Conservation (phyloP, 2,797 vertebrate species). For the Lycodopsis pacificus region DNA sequence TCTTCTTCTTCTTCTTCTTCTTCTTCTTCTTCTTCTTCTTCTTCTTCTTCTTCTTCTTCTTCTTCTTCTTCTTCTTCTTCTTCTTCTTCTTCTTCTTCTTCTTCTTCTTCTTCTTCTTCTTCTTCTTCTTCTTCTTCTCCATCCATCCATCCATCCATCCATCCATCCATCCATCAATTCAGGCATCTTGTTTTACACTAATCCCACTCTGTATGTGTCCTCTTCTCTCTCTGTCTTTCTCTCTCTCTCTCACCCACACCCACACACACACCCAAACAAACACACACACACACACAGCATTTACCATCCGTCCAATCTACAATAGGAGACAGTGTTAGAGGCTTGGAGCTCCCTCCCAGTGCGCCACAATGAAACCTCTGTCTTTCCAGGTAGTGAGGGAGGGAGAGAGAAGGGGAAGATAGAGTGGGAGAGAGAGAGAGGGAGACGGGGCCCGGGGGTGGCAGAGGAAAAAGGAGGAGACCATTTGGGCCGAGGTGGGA, state of each 20-base stretch:
- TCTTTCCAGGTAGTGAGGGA: conserved; percentile 73
- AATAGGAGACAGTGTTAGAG: conserved; percentile 79
- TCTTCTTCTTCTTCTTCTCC: conserved; percentile 15
- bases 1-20: not conserved
- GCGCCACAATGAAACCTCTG: conserved; percentile 78
- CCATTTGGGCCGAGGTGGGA: conserved; percentile 73
- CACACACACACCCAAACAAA: conserved; percentile 20
- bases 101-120: not conserved
- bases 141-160: conserved; percentile 50
- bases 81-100: not conserved
- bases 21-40: not conserved
- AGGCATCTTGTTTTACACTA: conserved; percentile 46
- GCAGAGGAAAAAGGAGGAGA: conserved; percentile 57
- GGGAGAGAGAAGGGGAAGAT: not conserved
- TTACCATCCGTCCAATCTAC: conserved; percentile 58
- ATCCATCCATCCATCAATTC: conserved; percentile 46
- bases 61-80: not conserved
- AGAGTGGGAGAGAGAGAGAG: not conserved
- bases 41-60: conserved; percentile 2
- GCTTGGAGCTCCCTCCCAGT: conserved; percentile 55
- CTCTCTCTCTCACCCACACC: conserved; percentile 22
- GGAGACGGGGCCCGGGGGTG: not conserved
- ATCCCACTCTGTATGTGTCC: conserved; percentile 30
- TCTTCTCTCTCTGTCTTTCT: not conserved
- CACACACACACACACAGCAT: conserved; percentile 26